These are phyloP conservation scores for Cyprinus carpio DNA, from an alignment of 2,113 vertebrate genomes.

Conservation along the genomic window DNA sequence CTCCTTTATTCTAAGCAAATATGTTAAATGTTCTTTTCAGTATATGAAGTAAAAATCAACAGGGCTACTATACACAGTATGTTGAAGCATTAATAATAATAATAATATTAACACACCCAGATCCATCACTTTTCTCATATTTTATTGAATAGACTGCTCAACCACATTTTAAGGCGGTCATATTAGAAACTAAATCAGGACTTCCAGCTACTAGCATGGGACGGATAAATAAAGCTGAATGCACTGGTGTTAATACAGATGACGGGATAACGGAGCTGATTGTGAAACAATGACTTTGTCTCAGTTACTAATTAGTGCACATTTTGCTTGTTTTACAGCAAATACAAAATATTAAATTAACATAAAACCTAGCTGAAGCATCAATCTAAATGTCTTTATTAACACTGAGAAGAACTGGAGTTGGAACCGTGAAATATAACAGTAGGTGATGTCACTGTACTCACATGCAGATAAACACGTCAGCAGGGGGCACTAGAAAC, in stretches of 20 bases:
- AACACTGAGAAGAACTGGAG: neutral
- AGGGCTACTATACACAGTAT: neutral
- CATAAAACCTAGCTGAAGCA: neutral
- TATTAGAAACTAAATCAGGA: constrained; percentile 36
- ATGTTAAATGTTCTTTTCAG: neutral
- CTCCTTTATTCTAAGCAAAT: neutral
- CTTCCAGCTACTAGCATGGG: neutral
- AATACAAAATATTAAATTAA: constrained; percentile 4
- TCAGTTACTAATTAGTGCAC: neutral
- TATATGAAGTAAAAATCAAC: neutral
- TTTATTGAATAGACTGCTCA: constrained; percentile 68
- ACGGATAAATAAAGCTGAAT: constrained; percentile 14
- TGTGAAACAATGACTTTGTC: neutral
- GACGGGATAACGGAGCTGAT: no score
- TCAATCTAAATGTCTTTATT: constrained; percentile 16
- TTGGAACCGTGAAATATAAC: neutral
- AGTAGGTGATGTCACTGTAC: neutral
- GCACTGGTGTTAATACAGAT: constrained; percentile 11
- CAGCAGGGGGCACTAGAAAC: constrained; percentile 1
- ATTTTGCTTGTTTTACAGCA: neutral
- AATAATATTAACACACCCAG: neutral
- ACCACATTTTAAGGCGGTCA: constrained; percentile 53
- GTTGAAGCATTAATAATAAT: no score
- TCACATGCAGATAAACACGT: constrained; percentile 36
- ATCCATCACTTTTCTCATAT: constrained; percentile 17